Evolutionary conservation across 2,797 vertebrate genomes (phyloP).

Genomic region (Halcyon badia): DNA sequence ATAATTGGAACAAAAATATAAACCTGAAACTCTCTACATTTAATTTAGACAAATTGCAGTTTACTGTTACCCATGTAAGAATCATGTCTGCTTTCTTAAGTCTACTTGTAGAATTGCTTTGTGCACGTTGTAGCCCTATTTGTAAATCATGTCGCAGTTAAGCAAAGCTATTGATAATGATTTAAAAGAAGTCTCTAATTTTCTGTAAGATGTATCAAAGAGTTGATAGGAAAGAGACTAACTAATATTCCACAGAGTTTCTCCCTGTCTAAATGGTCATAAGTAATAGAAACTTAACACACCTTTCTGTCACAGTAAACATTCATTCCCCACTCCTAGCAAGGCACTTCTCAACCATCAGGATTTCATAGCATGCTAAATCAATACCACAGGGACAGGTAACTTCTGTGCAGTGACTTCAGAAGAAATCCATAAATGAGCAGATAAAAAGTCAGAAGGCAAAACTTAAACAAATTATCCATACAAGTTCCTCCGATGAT

Average conservation of each 20-base stretch:
- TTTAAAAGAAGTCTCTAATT: background rate
- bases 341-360: background rate
- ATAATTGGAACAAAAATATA: background rate
- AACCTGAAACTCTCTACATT: background rate
- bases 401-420: background rate
- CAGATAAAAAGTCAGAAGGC: background rate
- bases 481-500: background rate
- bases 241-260: background rate
- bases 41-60: background rate
- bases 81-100: background rate
- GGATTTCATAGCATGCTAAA: background rate
- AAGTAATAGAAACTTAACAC: background rate
- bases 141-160: background rate
- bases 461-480: background rate
- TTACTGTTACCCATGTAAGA: background rate
- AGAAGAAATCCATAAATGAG: constrained; percentile 1
- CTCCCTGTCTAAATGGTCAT: background rate
- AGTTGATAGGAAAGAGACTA: background rate
- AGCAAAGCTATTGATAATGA: background rate
- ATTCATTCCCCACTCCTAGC: background rate
- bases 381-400: background rate
- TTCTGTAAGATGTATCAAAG: background rate
- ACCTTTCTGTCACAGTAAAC: background rate
- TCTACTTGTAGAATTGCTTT: background rate
- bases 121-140: background rate